Evolutionary conservation across 2,113 vertebrate species (phyloP).

Genomic region (Parus major): DNA sequence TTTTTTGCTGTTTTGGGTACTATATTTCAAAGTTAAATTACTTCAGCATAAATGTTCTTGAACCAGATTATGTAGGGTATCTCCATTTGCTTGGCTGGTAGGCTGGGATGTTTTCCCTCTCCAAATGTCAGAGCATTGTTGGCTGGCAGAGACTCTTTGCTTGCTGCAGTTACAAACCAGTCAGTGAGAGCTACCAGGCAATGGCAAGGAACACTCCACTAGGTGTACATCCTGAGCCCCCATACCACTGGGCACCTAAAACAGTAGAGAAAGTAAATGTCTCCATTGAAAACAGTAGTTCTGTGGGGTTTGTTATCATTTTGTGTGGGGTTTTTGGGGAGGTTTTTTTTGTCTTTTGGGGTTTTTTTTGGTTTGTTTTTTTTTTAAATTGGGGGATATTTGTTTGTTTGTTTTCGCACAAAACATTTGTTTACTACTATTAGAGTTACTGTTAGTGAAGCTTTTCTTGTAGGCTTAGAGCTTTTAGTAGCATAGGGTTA

Average conservation of each 20-base stretch:
- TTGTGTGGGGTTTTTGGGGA: background rate
- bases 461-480: background rate
- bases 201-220: background rate
- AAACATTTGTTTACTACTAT: background rate
- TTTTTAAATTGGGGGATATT: background rate
- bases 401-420: background rate
- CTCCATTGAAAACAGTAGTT: background rate
- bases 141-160: background rate
- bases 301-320: background rate
- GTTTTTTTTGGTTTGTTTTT: no score
- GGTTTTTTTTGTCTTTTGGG: background rate
- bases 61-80: background rate
- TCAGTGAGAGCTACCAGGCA: background rate
- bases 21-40: background rate
- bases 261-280: background rate
- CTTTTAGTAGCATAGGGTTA: background rate
- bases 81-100: background rate
- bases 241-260: background rate
- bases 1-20: background rate
- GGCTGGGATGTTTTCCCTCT: background rate
- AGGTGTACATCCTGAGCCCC: background rate
- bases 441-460: background rate
- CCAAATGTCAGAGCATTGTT: background rate
- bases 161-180: background rate
- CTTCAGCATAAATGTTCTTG: background rate